These are phyloP conservation scores for Anser brachyrhynchus DNA, from an alignment of 2,113 vertebrate genomes.

Conservation along the genomic window DNA sequence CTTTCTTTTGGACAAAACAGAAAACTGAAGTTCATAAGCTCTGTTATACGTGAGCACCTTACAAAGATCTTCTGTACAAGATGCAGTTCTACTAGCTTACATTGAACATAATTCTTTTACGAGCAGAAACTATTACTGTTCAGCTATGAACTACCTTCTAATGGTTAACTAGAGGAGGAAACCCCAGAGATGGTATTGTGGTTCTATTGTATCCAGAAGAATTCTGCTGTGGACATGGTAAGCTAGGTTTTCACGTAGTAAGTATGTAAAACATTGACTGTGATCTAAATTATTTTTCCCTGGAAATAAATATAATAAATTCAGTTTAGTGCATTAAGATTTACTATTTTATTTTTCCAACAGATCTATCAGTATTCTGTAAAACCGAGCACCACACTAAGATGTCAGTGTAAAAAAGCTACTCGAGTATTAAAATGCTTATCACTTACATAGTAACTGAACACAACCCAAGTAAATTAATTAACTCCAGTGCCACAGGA, in stretches of 20 bases:
- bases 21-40: background rate
- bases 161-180: background rate
- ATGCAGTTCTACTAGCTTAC: background rate
- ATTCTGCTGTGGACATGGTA: background rate
- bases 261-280: background rate
- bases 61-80: background rate
- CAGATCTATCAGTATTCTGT: conserved; percentile 10
- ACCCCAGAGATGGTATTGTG: background rate
- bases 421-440: conserved; percentile 36
- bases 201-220: background rate
- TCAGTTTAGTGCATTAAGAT: background rate
- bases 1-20: background rate
- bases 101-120: background rate
- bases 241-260: background rate
- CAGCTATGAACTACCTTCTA: background rate
- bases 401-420: conserved; percentile 18
- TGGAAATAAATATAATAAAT: conserved; percentile 32
- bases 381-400: conserved; percentile 30
- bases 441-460: conserved; percentile 30
- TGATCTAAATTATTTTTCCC: background rate
- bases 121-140: background rate
- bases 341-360: conserved; percentile 14
- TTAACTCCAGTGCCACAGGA: conserved; percentile 56
- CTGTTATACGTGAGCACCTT: background rate
- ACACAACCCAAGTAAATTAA: conserved; percentile 8